Evolutionary conservation across 2,797 vertebrate species (phyloP).

Genomic region (Scarus forsteni): DNA sequence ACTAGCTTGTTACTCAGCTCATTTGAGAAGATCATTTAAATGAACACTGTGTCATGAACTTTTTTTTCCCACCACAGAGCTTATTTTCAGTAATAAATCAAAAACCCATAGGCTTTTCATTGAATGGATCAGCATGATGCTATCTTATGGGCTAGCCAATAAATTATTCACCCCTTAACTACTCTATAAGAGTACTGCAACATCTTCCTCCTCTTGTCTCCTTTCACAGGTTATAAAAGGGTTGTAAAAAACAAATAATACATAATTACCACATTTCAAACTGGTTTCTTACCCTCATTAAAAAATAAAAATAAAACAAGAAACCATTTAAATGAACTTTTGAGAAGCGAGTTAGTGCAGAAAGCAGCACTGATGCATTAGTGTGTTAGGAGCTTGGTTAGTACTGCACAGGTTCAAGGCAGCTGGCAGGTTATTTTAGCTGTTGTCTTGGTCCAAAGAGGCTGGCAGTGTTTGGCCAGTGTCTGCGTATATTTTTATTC

Average conservation of each 20-base stretch:
- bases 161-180: too few relatives aligned
- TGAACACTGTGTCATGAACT: too few relatives aligned
- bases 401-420: slow-evolving; percentile 85
- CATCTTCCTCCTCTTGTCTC: slow-evolving; percentile 57
- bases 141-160: too few relatives aligned
- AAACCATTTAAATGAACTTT: slow-evolving; percentile 40
- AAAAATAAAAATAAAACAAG: slow-evolving; percentile 34
- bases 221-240: slow-evolving; percentile 26
- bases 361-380: slow-evolving; percentile 87
- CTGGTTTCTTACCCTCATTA: slow-evolving; percentile 18
- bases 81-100: too few relatives aligned
- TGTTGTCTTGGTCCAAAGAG: slow-evolving; percentile 82
- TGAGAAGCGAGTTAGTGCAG: slow-evolving; percentile 82
- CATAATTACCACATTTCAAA: slow-evolving; percentile 26
- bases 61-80: too few relatives aligned
- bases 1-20: too few relatives aligned
- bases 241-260: slow-evolving; percentile 37
- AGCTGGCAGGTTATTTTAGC: slow-evolving; percentile 87
- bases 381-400: slow-evolving; percentile 90
- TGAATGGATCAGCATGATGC: too few relatives aligned
- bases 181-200: slow-evolving; percentile 72
- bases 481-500: slow-evolving; percentile 31
- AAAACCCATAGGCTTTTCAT: too few relatives aligned
- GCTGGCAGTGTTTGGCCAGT: slow-evolving; percentile 69
- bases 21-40: too few relatives aligned